Evolutionary conservation across 2,797 vertebrate species (phyloP), one percentile per base, ranked within the genome.

Genomic region (Sebastes minor): DNA sequence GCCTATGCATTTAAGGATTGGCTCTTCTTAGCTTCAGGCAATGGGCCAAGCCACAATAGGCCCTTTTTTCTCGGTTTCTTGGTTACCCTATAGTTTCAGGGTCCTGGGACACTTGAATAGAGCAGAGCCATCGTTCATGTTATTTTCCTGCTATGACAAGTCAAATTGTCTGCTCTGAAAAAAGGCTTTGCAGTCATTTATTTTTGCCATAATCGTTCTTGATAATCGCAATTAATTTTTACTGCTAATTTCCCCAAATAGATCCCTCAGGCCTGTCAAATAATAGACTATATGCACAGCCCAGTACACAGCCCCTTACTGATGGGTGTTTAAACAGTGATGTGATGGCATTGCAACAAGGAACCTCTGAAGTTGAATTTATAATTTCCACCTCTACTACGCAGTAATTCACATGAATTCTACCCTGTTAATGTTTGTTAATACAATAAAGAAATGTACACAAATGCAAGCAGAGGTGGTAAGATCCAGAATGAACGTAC

Each of bases 401-500:
- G 1, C 28, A 30, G 3, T 28, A 8, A 25, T 32, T 4, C 27
- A 30, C 16, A 6, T 53, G 28, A 61, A 61, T 30, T 67, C 16
- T 10, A 13, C 55, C 42, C 20, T 46, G 42, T 42, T 28, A 2
- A 30, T 55, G 32, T 33, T 33, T 33, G 9, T 16, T 22, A 12
- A 56, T 62, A 11, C 2, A 35, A 28, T 11, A 25, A 62, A 46
- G 1, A 73, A 10, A 66, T 9, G 13, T 35, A 27, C 46, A 35
- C 5, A n/a, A 49, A 61, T 38, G 13, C 2, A 68, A 61, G 33
- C 1, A 6, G 33, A 25, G 1, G 5, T 46, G 4, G 13, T 6
- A 68, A 57, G 57, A 76, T 20, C 2, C 23, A 42, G 28, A 66
- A n/a, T 20, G 38, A 76, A 91, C 96, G 7, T 94, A 97, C 96